Conservation (phyloP, 2,113 vertebrate species). For the Psittacula cyanocephala region DNA sequence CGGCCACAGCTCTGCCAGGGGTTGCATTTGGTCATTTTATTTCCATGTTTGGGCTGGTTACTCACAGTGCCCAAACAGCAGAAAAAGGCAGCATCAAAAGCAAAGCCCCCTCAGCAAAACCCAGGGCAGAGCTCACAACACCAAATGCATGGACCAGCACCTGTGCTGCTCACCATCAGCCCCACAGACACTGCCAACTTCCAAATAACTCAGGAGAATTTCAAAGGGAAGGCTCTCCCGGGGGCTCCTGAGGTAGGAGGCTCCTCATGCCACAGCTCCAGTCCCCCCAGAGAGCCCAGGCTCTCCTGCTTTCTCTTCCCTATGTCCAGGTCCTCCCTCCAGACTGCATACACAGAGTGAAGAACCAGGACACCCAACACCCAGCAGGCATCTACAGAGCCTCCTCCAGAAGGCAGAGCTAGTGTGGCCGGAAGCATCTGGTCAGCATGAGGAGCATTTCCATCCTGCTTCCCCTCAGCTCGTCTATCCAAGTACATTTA, state of each 20-base stretch:
- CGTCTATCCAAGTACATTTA: slow-evolving; percentile 72
- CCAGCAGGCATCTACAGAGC: background rate
- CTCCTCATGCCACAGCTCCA: background rate
- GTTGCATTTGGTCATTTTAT: slow-evolving; percentile 64
- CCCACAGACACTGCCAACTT: background rate
- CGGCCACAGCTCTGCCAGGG: background rate
- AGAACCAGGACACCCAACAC: background rate
- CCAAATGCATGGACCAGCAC: rapidly evolving
- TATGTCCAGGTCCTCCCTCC: background rate
- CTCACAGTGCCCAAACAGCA: slow-evolving; percentile 38
- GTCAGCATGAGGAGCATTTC: slow-evolving; percentile 18
- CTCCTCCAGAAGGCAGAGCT: slow-evolving; percentile 49
- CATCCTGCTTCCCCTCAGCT: slow-evolving; percentile 34
- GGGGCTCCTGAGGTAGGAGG: background rate
- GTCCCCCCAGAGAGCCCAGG: background rate
- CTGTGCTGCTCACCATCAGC: background rate
- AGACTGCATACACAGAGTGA: rapidly evolving
- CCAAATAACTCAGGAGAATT: background rate
- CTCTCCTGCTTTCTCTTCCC: background rate
- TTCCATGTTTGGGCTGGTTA: background rate
- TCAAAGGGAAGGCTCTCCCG: background rate
- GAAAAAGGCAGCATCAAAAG: slow-evolving; percentile 56
- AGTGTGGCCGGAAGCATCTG: background rate
- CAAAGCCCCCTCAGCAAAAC: background rate
- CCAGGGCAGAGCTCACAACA: background rate